Conservation (phyloP, 2,113 vertebrate genomes). For the Strigops habroptila region DNA sequence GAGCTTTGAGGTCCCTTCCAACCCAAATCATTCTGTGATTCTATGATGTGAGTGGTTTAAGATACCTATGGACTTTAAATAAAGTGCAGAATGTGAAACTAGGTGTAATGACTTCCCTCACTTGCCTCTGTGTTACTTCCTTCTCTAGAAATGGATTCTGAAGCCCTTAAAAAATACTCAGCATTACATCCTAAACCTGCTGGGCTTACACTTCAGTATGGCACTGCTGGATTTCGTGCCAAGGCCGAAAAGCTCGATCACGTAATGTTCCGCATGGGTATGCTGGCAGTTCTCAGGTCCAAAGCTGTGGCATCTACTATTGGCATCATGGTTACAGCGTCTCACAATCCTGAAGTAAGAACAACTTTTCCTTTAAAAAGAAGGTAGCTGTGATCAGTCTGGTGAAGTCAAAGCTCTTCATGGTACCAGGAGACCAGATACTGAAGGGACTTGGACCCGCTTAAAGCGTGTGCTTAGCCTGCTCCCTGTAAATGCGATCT, state of each 20-base stretch:
- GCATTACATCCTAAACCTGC: constrained; percentile 77
- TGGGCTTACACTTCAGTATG: constrained; percentile 85
- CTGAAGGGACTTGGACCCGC: neutral
- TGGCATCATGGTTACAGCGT: constrained; percentile 94
- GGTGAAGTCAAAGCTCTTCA: neutral
- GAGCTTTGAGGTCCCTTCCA: neutral
- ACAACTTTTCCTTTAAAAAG: neutral
- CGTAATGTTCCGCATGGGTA: constrained; percentile 93
- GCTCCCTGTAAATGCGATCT: neutral
- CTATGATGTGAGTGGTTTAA: neutral
- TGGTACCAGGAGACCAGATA: neutral
- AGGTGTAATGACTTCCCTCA: fast-evolving
- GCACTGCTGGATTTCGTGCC: constrained; percentile 90
- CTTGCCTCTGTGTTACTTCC: neutral
- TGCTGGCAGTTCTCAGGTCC: constrained; percentile 87
- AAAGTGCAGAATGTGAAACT: neutral
- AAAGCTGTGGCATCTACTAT: constrained; percentile 82
- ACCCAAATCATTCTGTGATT: neutral
- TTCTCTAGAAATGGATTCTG: constrained; percentile 68
- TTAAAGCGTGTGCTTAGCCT: neutral
- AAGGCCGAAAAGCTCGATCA: constrained; percentile 84
- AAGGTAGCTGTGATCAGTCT: neutral
- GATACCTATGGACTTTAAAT: neutral
- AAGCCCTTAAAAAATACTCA: constrained; percentile 73
- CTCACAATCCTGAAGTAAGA: constrained; percentile 94